Evolutionary conservation across 2,113 vertebrate species (phyloP), one percentile per base, ranked within the genome.

Genomic region (Etheostoma spectabile): DNA sequence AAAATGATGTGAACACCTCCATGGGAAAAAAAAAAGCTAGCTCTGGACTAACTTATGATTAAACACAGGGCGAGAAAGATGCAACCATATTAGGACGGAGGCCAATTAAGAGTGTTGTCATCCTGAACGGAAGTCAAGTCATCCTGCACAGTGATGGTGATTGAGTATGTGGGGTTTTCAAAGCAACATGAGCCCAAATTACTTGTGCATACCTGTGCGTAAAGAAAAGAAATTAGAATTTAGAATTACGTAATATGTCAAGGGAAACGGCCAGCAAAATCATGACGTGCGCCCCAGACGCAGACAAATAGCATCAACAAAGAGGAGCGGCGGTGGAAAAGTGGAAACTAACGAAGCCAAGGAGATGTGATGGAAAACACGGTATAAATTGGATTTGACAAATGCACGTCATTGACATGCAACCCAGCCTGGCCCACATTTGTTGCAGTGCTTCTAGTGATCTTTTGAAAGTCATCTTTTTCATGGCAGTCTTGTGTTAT

Each of bases 381-480:
- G 46, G 33, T 15, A 56, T 30, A 67, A 55, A 63, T 16, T 35
- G 0, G 8, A 22, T 27, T 49, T 78, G 70, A 80, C 76, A 86
- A 81, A 80, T 72, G 60, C 45, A 42, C 38, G 46, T 66, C 83
- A 87, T 63, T 84, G 73, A 45, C 65, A 79, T 66, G 59, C 35
- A 77, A 65, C 57, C 55, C 60, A 51, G 11, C 49, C 0, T 55
- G 56, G 63, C 66, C 67, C 55, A 74, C 52, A 56, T 72, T 22
- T 68, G 6, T 42, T 69, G 27, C n/a, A 52, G 10, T 60, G n/a
- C 55, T 57, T 46, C 46, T 18, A 27, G 12, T 24, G 8, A n/a
- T 70, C 19, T 55, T 69, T 48, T 62, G 3, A 59, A 75, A 78
- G 12, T 56, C 33, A 56, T 56, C 53, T 35, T 16, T 8, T 4